phyloP scores from a whole-genome alignment of 2,113 vertebrate species.

The Sander vitreus region DNA sequence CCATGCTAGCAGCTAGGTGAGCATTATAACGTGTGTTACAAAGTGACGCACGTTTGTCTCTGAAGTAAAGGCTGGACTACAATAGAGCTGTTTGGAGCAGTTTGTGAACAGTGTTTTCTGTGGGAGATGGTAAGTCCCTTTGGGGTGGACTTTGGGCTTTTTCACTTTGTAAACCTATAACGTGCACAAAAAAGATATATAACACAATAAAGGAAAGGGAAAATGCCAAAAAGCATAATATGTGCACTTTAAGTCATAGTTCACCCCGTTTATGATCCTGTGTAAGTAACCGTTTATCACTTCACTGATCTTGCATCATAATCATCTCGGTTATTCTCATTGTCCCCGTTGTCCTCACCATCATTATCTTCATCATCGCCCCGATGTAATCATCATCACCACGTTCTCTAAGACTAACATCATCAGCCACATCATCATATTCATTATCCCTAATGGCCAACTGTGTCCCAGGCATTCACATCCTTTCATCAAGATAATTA shows the following conservation, averaged over 20 bases:
- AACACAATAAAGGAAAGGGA: too few species aligned
- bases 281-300: neutral
- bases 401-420: conserved; percentile 1
- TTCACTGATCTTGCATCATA: neutral
- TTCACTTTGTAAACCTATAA: too few species aligned
- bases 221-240: too few species aligned
- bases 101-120: too few species aligned
- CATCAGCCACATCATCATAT: conserved; percentile 11
- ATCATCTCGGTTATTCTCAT: neutral
- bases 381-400: neutral
- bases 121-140: too few species aligned
- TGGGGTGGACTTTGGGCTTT: too few species aligned
- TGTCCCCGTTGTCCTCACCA: neutral
- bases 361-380: neutral
- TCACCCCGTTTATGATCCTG: neutral
- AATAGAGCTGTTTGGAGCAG: too few species aligned
- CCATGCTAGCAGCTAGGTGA: too few species aligned
- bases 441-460: neutral
- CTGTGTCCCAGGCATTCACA: neutral
- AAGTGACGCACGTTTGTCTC: too few species aligned
- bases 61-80: too few species aligned
- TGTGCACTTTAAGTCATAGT: neutral
- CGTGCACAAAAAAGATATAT: too few species aligned
- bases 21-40: too few species aligned
- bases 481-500: conserved; percentile 26